Base-by-base conservation (phyloP, 2,888 invertebrate genomes). In the Tetragnatha montana region DNA sequence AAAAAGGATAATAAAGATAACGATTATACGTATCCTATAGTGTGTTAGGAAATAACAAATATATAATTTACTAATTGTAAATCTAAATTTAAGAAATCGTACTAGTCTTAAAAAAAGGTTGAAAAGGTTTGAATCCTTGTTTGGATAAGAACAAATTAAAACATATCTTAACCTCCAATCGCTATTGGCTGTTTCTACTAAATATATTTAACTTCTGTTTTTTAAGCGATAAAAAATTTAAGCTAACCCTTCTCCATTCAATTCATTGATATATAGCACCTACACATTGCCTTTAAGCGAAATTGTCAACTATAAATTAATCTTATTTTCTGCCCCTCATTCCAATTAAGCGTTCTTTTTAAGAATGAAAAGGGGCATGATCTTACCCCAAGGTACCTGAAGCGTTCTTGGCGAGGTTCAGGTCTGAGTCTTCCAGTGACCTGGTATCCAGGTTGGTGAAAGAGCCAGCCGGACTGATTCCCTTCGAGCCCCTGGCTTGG, bases 381-480 rank as follows among this genome's bases (percentile, higher is more conserved):
- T 91, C 91, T 91, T 91, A 91, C 91, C 91, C 91, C 91, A 89
- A 90, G 91, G 90, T 91, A 91, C 91, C 91, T 91, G 91, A 90
- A 85, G 91, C 83, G 76, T 89, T 89, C 70, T 83, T 87, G 89
- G 74, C 35, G 49, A 87, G 83, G 12, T 90, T 79, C 49, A 71
- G 81, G 8, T 84, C 87, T 6, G 84, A 87, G 22, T 90, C 90
- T 7, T 81, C 19, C n/a, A 87, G 75, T 12, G 88, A 91, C 12
- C 78, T 69, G 78, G 47, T 91, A 60, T 91, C 91, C 14, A 88
- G 22, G 21, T 88, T 85, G 14, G 81, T 83, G 79, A 82, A 88
- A 69, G 88, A 88, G 10, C 81, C 73, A 3, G 88, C 79, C 17
- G 82, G 81, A 21, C 84, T 84, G 17, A 84, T 50, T 8, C 88